Percentiles rank a stretch among this genome's conserved stretches.
Evolutionary conservation across 2,113 vertebrate species (phyloP).

Genomic region (Pipa parva): DNA sequence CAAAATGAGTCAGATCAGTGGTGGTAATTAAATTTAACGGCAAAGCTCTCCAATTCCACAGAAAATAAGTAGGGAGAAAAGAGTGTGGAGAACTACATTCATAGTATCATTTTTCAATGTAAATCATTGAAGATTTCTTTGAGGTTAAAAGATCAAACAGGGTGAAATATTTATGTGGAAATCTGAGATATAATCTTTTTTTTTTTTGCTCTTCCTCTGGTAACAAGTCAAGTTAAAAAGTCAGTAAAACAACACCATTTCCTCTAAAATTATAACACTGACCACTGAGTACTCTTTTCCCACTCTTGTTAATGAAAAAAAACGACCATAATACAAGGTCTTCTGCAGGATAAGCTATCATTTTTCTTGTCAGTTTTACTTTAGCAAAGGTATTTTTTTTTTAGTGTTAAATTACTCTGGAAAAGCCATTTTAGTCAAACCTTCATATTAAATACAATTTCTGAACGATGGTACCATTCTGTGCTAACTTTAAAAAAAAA

Average conservation of each 20-base stretch:
- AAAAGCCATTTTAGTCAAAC: constrained; percentile 18
- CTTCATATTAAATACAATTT: constrained; percentile 7
- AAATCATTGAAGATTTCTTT: too few species aligned
- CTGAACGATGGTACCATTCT: neutral
- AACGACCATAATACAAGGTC: constrained; percentile 23
- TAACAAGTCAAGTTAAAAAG: neutral
- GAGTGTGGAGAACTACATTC: too few species aligned
- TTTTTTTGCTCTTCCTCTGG: neutral
- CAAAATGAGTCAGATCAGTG: too few species aligned
- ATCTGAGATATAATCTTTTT: too few species aligned
- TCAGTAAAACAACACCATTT: constrained; percentile 1
- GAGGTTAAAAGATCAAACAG: too few species aligned
- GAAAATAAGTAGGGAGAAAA: too few species aligned
- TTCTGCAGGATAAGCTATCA: constrained; percentile 26
- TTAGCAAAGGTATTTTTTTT: constrained; percentile 14
- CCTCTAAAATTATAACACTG: neutral
- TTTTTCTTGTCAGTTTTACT: constrained; percentile 31
- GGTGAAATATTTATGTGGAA: neutral
- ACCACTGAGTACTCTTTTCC: constrained; percentile 23
- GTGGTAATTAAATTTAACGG: too few species aligned
- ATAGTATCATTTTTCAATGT: too few species aligned
- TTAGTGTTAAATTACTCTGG: constrained; percentile 14
- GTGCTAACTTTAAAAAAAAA: neutral
- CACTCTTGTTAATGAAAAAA: constrained; percentile 18
- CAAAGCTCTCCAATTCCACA: too few species aligned